phyloP scores from a whole-genome alignment of 2,888 invertebrate genomes.

The Andrena bicolor region DNA sequence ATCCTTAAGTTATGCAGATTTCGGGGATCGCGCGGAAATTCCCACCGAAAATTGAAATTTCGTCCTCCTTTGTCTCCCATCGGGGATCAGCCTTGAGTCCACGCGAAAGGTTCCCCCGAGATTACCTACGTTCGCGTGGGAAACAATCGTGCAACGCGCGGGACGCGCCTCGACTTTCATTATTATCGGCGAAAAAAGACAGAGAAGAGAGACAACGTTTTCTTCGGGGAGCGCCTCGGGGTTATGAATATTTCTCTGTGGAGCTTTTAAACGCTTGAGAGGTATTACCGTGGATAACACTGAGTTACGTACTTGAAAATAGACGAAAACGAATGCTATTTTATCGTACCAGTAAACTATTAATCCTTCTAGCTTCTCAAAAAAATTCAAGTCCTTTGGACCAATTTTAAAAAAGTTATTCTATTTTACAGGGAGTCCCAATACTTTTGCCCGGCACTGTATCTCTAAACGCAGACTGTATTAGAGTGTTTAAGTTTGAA shows the following conservation, averaged over 20 bases:
- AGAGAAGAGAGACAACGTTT: background rate
- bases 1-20: conserved; percentile 72
- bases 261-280: background rate
- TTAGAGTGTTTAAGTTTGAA: background rate
- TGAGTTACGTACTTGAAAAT: conserved; percentile 39
- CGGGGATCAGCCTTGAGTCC: conserved; percentile 34
- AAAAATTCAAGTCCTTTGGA: too few relatives aligned
- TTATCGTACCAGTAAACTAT: too few relatives aligned
- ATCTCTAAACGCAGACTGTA: background rate
- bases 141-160: conserved; percentile 44
- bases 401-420: too few relatives aligned
- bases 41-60: conserved; percentile 76
- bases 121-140: conserved; percentile 43
- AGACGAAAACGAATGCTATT: background rate
- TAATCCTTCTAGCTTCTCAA: too few relatives aligned
- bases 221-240: background rate
- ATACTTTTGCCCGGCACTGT: background rate
- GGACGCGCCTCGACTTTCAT: conserved; percentile 35
- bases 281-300: background rate
- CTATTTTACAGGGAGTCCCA: background rate
- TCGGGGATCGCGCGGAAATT: conserved; percentile 65
- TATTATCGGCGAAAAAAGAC: conserved; percentile 37
- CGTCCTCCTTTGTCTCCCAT: conserved; percentile 63
- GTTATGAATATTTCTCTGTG: conserved; percentile 39
- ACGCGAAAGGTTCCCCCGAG: conserved; percentile 40